These are phyloP conservation scores for Drosophila neutralis DNA, from an alignment of 2,888 invertebrate species.

Conservation along the genomic window DNA sequence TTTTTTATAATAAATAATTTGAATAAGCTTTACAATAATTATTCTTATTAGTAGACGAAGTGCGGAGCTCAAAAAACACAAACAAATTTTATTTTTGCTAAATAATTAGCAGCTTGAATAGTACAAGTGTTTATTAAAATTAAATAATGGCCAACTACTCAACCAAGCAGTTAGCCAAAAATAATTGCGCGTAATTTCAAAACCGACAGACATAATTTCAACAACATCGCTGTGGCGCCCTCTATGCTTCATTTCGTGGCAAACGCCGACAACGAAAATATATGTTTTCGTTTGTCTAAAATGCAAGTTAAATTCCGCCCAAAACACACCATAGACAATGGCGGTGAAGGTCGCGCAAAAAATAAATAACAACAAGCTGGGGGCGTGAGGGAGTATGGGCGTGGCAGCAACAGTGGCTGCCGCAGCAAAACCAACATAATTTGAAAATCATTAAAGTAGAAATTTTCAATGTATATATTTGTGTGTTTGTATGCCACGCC, in stretches of 20 bases:
- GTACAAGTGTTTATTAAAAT: not conserved
- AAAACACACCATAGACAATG: conserved; percentile 25
- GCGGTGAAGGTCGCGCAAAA: conserved; percentile 60
- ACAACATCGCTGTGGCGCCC: conserved; percentile 10
- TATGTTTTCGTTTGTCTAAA: conserved; percentile 33
- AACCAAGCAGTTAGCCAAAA: not conserved
- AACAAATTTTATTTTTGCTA: not conserved
- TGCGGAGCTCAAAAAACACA: too few relatives aligned
- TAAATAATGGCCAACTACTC: conserved; percentile 1
- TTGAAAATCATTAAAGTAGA: conserved; percentile 80
- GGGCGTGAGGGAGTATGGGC: conserved; percentile 25
- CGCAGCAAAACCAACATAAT: conserved; percentile 71
- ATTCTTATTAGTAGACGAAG: not conserved
- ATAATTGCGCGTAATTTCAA: conserved; percentile 21
- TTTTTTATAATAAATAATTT: not conserved
- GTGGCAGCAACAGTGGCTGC: conserved; percentile 15
- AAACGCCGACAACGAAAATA: conserved; percentile 28
- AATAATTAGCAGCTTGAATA: not conserved
- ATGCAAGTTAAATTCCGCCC: conserved; percentile 21
- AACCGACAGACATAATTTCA: conserved; percentile 16
- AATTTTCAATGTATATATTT: conserved; percentile 52
- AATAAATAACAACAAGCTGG: conserved; percentile 38
- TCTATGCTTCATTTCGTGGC: conserved; percentile 25
- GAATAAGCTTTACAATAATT: not conserved
- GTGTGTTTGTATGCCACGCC: conserved; percentile 43